Percentiles rank a stretch among this genome's conserved stretches.
Conservation (phyloP, 30 jellyfish, hydroid and myxozoan species). For the Clytia hemisphaerica region DNA sequence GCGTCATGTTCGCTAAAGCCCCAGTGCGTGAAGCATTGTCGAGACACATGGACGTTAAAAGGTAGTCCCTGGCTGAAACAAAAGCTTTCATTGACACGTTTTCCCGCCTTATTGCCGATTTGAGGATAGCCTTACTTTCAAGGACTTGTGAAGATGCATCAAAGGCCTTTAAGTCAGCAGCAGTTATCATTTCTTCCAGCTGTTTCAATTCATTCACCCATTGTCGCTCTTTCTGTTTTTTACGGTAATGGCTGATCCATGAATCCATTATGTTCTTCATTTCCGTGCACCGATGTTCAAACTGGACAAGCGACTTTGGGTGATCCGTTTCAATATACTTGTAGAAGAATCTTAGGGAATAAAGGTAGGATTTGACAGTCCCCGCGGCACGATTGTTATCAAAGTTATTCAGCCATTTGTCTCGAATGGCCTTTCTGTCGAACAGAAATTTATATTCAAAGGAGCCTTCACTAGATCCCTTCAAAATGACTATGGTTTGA, state of each 20-base stretch:
- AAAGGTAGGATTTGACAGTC: constrained; percentile 32
- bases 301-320: not conserved
- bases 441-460: not conserved
- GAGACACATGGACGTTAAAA: constrained; percentile 5
- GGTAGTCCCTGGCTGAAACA: constrained; percentile 12
- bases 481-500: no score
- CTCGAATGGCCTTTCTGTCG: not conserved
- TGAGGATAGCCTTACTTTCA: not conserved
- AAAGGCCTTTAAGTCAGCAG: not conserved
- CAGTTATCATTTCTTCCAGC: not conserved
- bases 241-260: not conserved
- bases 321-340: not conserved
- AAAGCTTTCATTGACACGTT: constrained; percentile 1
- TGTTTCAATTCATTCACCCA: constrained; percentile 10
- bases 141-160: not conserved
- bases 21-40: constrained; percentile 47
- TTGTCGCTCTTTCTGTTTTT: not conserved
- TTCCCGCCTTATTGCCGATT: not conserved
- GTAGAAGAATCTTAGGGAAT: constrained; percentile 13
- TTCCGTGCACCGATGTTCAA: not conserved
- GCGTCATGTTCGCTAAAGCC: constrained; percentile 30
- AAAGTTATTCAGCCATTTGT: not conserved
- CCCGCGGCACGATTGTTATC: constrained; percentile 11
- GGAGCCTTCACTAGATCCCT: no score
- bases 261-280: not conserved